Percentiles rank a stretch among this genome's conserved stretches.
phyloP scores from a whole-genome alignment of 2,113 vertebrate genomes.

The Myotis davidii region DNA sequence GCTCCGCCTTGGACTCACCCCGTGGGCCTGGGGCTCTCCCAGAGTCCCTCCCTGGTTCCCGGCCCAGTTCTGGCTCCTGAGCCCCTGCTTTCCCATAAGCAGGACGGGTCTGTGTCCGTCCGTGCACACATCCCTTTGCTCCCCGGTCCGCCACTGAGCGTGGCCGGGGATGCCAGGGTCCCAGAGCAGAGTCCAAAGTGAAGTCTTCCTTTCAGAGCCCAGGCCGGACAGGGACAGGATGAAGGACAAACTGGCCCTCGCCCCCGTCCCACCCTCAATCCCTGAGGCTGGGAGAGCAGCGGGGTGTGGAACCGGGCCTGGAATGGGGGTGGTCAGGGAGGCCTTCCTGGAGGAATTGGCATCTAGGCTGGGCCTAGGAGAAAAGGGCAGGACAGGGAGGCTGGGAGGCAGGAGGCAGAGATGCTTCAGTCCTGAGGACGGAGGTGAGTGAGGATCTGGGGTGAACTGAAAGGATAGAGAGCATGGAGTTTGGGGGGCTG shows the following conservation, averaged over 20 bases:
- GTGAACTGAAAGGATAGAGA: background rate
- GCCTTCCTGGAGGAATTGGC: background rate
- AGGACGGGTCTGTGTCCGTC: accelerated
- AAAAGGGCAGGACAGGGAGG: too few species aligned
- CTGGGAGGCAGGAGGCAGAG: background rate
- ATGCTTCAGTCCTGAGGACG: accelerated
- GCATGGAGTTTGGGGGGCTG: background rate
- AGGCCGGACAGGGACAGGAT: background rate
- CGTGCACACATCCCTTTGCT: accelerated
- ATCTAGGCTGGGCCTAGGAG: too few species aligned
- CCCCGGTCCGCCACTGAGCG: accelerated
- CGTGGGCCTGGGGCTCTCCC: background rate
- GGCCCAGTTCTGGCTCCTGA: background rate
- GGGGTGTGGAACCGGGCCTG: accelerated
- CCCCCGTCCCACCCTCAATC: accelerated
- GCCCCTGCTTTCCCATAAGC: background rate
- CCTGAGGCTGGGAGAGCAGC: background rate
- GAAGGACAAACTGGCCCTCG: background rate
- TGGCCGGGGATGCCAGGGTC: accelerated
- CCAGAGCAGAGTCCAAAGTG: background rate
- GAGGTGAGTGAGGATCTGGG: background rate
- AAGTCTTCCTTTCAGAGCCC: background rate
- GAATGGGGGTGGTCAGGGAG: accelerated
- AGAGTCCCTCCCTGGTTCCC: background rate
- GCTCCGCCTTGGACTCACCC: accelerated